A percentile compares a stretch with the other conserved stretches of the same genome.
Evolutionary conservation across 37 sponge, comb jelly and placozoan species (phyloP).

Genomic region (Oscarella lobularis): DNA sequence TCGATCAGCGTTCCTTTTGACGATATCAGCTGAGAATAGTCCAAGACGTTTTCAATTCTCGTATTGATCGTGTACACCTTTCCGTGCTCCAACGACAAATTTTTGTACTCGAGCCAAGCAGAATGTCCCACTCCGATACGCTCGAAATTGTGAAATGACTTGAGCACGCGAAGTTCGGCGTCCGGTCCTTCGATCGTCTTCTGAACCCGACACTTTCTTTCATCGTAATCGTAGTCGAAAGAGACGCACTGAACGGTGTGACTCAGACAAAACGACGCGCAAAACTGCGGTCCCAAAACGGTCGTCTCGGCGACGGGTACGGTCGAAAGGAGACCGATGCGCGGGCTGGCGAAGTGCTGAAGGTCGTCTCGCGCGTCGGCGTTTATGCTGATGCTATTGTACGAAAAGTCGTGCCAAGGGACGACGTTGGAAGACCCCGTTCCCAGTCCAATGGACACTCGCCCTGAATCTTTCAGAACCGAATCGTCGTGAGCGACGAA

Average conservation of each 20-base stretch:
- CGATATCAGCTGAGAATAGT: slow-evolving; percentile 29
- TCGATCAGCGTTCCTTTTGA: slow-evolving; percentile 55
- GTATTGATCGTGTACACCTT: slow-evolving; percentile 47
- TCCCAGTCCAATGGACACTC: not conserved
- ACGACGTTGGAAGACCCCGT: not conserved
- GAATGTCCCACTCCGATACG: not conserved
- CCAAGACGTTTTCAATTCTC: slow-evolving; percentile 40
- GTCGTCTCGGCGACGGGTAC: not conserved
- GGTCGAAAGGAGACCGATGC: not conserved
- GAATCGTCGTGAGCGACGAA: not conserved
- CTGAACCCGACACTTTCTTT: not conserved
- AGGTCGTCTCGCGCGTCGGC: not conserved
- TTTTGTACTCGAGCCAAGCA: not conserved
- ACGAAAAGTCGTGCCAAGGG: not conserved
- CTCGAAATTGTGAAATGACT: not conserved
- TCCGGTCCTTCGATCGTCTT: not conserved
- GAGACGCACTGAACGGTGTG: not conserved
- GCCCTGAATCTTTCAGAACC: not conserved
- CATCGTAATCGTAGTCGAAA: not conserved
- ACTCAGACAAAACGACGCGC: not conserved
- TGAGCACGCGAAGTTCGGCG: not conserved
- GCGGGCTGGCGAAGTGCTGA: not conserved
- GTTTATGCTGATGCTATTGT: not conserved
- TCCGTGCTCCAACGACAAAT: not conserved
- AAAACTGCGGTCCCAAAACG: not conserved